Evolutionary conservation across 2,797 vertebrate genomes (phyloP).

Genomic region (Acanthopagrus latus): DNA sequence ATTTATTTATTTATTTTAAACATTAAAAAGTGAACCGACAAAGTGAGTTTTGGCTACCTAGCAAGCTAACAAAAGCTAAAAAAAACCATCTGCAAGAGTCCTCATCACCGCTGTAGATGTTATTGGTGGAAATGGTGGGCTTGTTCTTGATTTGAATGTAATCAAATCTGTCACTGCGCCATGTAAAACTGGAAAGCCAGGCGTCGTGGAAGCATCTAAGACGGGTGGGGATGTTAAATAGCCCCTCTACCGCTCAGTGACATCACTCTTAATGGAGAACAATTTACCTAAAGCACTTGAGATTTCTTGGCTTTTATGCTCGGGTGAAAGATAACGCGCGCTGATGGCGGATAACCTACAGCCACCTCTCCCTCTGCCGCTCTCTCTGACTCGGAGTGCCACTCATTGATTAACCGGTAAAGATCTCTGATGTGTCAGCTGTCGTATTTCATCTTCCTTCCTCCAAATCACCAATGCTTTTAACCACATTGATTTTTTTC

Average conservation of each 20-base stretch:
- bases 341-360: not conserved
- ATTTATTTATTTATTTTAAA: no score
- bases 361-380: not conserved
- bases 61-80: no score
- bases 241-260: not conserved
- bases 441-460: constrained; percentile 14
- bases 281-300: not conserved
- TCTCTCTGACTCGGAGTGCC: constrained; percentile 15
- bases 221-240: not conserved
- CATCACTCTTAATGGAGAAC: not conserved
- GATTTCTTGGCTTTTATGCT: not conserved
- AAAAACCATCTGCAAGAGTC: no score
- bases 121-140: not conserved
- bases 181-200: no score
- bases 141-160: not conserved
- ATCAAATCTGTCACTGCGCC: not conserved
- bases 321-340: not conserved
- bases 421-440: not conserved
- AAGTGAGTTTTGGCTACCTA: not conserved
- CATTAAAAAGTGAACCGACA: not conserved
- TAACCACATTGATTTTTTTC: constrained; percentile 38
- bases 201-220: not conserved
- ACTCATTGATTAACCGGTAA: constrained; percentile 35
- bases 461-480: constrained; percentile 44
- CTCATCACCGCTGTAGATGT: no score